phyloP scores from a whole-genome alignment of 1,140 invertebrate species.

The Bombus fervidus region DNA sequence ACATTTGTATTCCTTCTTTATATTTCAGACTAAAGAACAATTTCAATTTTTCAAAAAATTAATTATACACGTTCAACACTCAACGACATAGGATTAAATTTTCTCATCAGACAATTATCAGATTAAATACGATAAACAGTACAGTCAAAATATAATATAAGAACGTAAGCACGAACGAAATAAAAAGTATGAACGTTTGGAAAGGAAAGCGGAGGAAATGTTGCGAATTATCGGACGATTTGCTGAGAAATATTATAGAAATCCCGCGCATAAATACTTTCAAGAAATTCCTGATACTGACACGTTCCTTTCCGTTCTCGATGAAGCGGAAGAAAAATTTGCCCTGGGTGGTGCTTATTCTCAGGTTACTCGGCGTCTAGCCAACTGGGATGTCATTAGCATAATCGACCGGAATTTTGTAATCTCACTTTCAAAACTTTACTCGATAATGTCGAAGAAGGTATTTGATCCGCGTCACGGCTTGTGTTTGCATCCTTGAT shows the following conservation, averaged over 20 bases:
- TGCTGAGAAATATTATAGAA: background rate
- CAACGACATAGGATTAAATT: too few species aligned
- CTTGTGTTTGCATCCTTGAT: background rate
- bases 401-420: constrained; percentile 57
- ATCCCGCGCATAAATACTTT: constrained; percentile 20
- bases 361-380: constrained; percentile 35
- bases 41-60: too few species aligned
- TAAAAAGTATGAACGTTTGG: background rate
- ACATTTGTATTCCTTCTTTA: too few species aligned
- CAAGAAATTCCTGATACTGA: constrained; percentile 57
- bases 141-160: too few species aligned
- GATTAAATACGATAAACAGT: too few species aligned
- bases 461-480: background rate
- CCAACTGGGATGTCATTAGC: constrained; percentile 50
- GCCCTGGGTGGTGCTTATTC: constrained; percentile 39
- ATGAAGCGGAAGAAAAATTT: constrained; percentile 56
- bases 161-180: too few species aligned
- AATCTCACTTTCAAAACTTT: constrained; percentile 18
- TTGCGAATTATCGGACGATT: constrained; percentile 10
- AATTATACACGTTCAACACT: too few species aligned
- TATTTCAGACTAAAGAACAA: too few species aligned
- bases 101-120: too few species aligned
- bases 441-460: background rate
- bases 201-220: background rate
- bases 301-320: constrained; percentile 44